Conservation (phyloP, 2,797 vertebrate species). For the Hirundo rustica region DNA sequence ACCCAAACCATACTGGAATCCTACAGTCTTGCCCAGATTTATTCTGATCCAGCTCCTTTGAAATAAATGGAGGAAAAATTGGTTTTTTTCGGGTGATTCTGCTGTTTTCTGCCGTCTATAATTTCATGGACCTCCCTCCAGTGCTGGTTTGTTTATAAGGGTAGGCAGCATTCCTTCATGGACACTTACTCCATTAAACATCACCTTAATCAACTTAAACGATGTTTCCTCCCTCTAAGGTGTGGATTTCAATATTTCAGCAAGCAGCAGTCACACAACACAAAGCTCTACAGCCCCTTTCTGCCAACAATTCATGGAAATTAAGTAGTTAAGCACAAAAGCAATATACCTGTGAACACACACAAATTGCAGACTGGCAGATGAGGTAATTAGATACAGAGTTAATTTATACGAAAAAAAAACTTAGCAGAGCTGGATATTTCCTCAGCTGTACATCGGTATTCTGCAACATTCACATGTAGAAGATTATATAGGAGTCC, state of each 20-base stretch:
- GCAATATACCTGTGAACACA: constrained; percentile 36
- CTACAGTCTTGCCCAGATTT: accelerated
- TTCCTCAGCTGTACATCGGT: background rate
- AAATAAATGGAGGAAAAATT: background rate
- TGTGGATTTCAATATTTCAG: background rate
- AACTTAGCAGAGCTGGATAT: background rate
- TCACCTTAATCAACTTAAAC: background rate
- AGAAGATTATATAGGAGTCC: background rate
- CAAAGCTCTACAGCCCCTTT: background rate
- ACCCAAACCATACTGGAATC: background rate
- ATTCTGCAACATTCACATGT: background rate
- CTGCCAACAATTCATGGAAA: constrained; percentile 21
- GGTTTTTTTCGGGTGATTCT: background rate
- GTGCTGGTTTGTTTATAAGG: background rate
- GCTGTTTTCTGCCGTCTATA: background rate
- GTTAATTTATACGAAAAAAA: constrained; percentile 32
- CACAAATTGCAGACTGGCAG: constrained; percentile 12
- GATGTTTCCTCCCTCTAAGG: background rate
- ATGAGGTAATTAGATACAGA: constrained; percentile 33
- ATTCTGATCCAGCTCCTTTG: background rate
- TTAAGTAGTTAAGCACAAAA: constrained; percentile 52
- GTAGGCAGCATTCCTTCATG: background rate
- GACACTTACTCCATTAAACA: background rate
- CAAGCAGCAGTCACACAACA: background rate
- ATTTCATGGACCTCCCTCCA: background rate